Conservation (phyloP, 2,113 vertebrate species). For the Tautogolabrus adspersus region DNA sequence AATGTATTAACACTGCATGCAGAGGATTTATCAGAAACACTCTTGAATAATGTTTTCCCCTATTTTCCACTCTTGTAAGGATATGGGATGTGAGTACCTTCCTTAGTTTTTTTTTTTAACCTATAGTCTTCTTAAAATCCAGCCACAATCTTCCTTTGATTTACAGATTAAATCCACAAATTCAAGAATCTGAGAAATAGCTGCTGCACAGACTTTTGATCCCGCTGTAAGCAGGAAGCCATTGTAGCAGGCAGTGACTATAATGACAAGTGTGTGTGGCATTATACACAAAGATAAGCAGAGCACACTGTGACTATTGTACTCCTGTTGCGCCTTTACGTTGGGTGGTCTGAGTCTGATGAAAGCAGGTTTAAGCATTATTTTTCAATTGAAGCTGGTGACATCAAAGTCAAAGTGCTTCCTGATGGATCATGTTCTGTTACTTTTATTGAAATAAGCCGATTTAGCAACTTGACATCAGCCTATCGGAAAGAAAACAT, state of each 20-base stretch:
- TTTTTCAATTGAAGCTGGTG: constrained; percentile 44
- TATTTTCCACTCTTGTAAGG: too few relatives aligned
- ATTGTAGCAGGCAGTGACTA: neutral
- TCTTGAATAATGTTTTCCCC: too few relatives aligned
- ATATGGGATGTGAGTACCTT: too few relatives aligned
- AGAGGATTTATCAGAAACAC: too few relatives aligned
- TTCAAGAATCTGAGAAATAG: constrained; percentile 22
- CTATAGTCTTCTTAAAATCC: neutral
- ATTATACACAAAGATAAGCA: constrained; percentile 24
- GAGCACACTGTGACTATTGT: constrained; percentile 72
- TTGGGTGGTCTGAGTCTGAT: constrained; percentile 60
- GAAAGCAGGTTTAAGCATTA: constrained; percentile 69
- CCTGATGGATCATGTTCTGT: constrained; percentile 22
- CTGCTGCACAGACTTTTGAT: constrained; percentile 42
- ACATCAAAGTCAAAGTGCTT: constrained; percentile 76
- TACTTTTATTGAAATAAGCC: constrained; percentile 57
- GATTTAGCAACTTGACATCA: constrained; percentile 22
- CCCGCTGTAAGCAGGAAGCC: constrained; percentile 4
- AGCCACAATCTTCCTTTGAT: neutral
- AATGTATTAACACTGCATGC: too few relatives aligned
- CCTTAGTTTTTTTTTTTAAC: neutral
- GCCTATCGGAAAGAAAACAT: constrained; percentile 29
- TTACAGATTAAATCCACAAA: neutral
- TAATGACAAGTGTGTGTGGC: neutral
- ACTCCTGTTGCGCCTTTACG: constrained; percentile 30